These are phyloP conservation scores for Lepidonotus clava DNA, from an alignment of 2,888 invertebrate genomes.

Conservation along the genomic window DNA sequence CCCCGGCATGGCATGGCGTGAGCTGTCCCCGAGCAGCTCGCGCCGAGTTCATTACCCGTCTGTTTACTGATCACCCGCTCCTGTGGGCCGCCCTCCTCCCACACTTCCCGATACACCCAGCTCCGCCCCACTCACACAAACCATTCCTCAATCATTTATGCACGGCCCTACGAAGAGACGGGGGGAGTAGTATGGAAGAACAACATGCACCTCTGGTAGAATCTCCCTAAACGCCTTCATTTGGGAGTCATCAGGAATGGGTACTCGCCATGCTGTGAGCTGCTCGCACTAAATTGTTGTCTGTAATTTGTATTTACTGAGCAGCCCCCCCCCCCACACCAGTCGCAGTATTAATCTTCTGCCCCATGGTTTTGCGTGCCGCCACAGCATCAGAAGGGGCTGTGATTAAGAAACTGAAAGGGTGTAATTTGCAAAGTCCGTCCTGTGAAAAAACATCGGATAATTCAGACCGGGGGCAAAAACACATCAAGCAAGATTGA, in stretches of 20 bases:
- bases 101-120: neutral
- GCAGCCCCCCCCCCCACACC: too few species aligned
- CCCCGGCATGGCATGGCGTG: neutral
- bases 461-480: slow-evolving; percentile 24
- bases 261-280: too few species aligned
- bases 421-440: slow-evolving; percentile 41
- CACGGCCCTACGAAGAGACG: too few species aligned
- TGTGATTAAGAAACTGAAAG: slow-evolving; percentile 38
- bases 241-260: too few species aligned
- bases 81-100: neutral
- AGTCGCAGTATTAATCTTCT: slow-evolving; percentile 3
- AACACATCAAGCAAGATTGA: neutral
- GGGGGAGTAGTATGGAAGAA: too few species aligned
- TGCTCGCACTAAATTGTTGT: slow-evolving; percentile 26
- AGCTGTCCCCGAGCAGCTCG: neutral
- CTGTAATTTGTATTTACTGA: slow-evolving; percentile 34
- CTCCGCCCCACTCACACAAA: neutral
- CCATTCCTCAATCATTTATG: neutral
- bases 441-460: slow-evolving; percentile 18
- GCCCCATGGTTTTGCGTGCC: neutral
- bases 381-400: neutral
- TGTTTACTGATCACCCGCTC: neutral
- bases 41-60: neutral
- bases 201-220: too few species aligned
- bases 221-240: too few species aligned